phyloP scores from a whole-genome alignment of 1,140 invertebrate species.

The Muscidifurax raptorellus region DNA sequence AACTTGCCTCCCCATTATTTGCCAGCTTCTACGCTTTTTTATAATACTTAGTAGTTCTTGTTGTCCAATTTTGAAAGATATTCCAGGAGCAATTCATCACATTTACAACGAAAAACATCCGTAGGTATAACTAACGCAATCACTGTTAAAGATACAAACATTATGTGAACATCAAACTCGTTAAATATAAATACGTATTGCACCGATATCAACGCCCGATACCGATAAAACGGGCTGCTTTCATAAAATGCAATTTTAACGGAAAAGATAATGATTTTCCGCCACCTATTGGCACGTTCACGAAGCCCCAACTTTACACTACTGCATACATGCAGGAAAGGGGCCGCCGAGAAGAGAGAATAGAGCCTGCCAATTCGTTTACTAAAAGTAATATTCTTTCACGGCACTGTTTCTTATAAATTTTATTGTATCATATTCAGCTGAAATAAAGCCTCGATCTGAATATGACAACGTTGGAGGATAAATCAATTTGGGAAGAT shows the following conservation, averaged over 20 bases:
- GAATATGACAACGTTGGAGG: conserved; percentile 85
- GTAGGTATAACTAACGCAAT: too few species aligned
- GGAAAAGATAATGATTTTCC: background rate
- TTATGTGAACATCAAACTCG: too few species aligned
- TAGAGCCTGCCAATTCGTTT: background rate
- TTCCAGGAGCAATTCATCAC: too few species aligned
- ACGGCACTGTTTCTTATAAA: background rate
- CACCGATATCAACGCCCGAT: too few species aligned
- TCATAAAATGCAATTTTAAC: background rate
- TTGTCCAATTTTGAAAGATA: too few species aligned
- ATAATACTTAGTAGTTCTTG: too few species aligned
- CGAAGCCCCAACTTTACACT: background rate
- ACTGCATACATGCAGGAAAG: background rate
- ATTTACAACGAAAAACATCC: too few species aligned
- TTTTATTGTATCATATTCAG: background rate
- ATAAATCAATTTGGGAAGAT: conserved; percentile 94
- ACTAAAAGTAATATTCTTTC: background rate
- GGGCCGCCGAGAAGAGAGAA: background rate
- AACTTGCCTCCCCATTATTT: too few species aligned
- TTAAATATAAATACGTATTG: too few species aligned
- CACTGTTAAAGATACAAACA: too few species aligned
- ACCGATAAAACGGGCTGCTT: too few species aligned
- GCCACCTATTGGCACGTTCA: conserved; percentile 24
- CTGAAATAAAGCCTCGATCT: background rate
- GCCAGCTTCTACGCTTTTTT: too few species aligned